Conservation (phyloP, 2,888 invertebrate species). For the Steinernema carpocapsae region DNA sequence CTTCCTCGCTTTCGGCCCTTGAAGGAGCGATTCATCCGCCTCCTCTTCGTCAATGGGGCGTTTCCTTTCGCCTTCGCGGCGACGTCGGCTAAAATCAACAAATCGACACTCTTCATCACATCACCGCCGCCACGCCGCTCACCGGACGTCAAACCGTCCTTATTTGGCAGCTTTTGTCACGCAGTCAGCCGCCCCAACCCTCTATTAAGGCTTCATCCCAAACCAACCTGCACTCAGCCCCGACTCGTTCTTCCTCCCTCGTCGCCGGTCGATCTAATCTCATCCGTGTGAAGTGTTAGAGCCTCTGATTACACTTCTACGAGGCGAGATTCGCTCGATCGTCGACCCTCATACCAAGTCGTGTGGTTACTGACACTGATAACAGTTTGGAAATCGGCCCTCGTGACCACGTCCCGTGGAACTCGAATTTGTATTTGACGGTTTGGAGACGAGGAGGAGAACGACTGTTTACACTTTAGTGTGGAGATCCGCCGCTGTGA, state of each 20-base stretch:
- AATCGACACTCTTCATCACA: slow-evolving; percentile 22
- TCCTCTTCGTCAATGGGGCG: slow-evolving; percentile 31
- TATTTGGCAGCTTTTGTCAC: slow-evolving; percentile 34
- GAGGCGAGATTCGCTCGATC: slow-evolving; percentile 16
- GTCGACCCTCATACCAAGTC: neutral
- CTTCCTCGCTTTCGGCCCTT: slow-evolving; percentile 1
- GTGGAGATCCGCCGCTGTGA: neutral
- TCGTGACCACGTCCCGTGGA: slow-evolving; percentile 3
- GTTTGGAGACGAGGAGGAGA: slow-evolving; percentile 7
- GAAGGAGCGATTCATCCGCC: slow-evolving; percentile 32
- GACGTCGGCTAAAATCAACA: slow-evolving; percentile 24
- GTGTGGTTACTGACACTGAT: neutral
- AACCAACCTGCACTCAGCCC: neutral
- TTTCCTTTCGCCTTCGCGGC: slow-evolving; percentile 14
- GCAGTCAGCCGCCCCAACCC: slow-evolving; percentile 1
- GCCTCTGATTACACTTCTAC: slow-evolving; percentile 1
- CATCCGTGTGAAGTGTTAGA: slow-evolving; percentile 28
- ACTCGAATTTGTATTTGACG: slow-evolving; percentile 4
- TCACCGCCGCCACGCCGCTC: slow-evolving; percentile 1
- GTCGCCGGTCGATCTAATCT: slow-evolving; percentile 9
- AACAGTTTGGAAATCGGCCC: neutral
- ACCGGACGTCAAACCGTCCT: slow-evolving; percentile 29
- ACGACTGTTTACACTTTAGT: slow-evolving; percentile 6
- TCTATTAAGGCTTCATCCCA: too few species aligned
- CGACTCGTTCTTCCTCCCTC: neutral